Conservation (phyloP, 1,140 invertebrate genomes). For the Conopomorpha cramerella region DNA sequence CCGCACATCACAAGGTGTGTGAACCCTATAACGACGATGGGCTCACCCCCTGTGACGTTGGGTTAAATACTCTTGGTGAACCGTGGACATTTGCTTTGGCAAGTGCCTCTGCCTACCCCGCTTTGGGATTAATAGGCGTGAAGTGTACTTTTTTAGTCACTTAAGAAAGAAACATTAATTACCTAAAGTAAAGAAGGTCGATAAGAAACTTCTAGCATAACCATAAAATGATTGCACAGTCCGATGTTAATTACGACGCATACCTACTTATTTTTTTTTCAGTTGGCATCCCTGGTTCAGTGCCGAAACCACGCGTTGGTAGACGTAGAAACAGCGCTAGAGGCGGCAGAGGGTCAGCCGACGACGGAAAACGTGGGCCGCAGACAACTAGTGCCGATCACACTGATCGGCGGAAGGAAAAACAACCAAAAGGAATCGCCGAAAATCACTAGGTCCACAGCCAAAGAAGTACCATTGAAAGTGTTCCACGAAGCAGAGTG, state of each 20-base stretch:
- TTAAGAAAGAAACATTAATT: background rate
- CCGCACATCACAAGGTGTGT: too few relatives aligned
- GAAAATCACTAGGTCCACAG: constrained; percentile 12
- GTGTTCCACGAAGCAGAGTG: constrained; percentile 40
- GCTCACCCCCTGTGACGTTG: too few relatives aligned
- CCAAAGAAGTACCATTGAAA: constrained; percentile 40
- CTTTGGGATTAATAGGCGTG: too few relatives aligned
- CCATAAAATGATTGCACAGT: background rate
- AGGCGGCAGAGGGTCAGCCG: constrained; percentile 37
- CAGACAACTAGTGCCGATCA: constrained; percentile 26
- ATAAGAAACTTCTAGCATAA: too few relatives aligned
- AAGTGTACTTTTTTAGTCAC: constrained; percentile 1
- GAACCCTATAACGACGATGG: too few relatives aligned
- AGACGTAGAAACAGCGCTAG: constrained; percentile 44
- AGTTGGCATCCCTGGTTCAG: constrained; percentile 40
- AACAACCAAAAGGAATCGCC: constrained; percentile 7
- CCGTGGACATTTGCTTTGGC: too few relatives aligned
- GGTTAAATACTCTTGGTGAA: too few relatives aligned
- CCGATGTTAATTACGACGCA: too few relatives aligned
- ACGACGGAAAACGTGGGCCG: constrained; percentile 14
- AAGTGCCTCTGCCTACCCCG: too few relatives aligned
- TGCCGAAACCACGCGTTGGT: constrained; percentile 43
- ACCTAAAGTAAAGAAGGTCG: background rate
- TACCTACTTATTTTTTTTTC: constrained; percentile 7
- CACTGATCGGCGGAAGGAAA: constrained; percentile 8